A percentile compares a stretch with the other conserved stretches of the same genome.
These are phyloP conservation scores for Zosterops hypoxanthus DNA, from an alignment of 2,113 vertebrate species.

Conservation along the genomic window DNA sequence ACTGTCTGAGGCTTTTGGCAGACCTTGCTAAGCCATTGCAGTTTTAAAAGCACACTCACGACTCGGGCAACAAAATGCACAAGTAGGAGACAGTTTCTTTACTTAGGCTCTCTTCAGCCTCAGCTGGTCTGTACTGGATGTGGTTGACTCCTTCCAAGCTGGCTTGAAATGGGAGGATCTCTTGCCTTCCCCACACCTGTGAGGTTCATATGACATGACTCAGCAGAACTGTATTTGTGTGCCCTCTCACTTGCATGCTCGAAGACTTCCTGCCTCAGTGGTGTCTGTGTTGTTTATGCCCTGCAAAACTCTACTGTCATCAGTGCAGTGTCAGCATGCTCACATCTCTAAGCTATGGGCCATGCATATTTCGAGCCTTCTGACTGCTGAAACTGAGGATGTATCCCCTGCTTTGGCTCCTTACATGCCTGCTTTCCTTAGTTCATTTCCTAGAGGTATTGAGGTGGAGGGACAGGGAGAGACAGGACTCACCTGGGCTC, in stretches of 20 bases:
- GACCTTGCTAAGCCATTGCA: background rate
- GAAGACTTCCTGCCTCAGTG: background rate
- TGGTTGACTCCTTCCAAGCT: background rate
- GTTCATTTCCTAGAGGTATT: background rate
- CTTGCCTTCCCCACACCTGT: background rate
- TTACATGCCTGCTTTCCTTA: background rate
- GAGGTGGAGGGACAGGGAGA: background rate
- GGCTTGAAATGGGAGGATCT: background rate
- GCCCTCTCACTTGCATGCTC: background rate
- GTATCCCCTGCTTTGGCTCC: background rate
- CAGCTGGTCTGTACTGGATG: background rate
- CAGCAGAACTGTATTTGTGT: background rate
- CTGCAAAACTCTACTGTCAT: background rate
- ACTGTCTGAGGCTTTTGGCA: background rate
- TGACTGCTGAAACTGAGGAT: background rate
- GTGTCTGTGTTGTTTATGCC: background rate
- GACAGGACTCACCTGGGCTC: fast-evolving
- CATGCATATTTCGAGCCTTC: background rate
- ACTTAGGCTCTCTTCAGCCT: background rate
- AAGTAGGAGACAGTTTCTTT: background rate
- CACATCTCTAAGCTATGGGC: background rate
- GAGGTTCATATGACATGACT: fast-evolving
- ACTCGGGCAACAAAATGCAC: background rate
- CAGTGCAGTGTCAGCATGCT: background rate
- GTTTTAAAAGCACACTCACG: background rate